Evolutionary conservation across 2,113 vertebrate species (phyloP).

Genomic region (zebrafish (Danio rerio)): GRCz12tu NC_133176.1:41008001-41008500

Average conservation of each 20-base stretch:
- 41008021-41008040: not conserved
- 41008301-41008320: conserved; percentile 17
- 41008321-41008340: conserved; percentile 36
- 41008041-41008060: not conserved
- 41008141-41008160: conserved; percentile 33
- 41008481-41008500: conserved; percentile 21
- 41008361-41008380: conserved; percentile 68
- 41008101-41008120: conserved; percentile 50
- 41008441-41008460: conserved; percentile 62
- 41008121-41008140: conserved; percentile 35
- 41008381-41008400: conserved; percentile 52
- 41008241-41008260: conserved; percentile 37
- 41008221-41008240: conserved; percentile 16
- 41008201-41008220: conserved; percentile 28
- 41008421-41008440: conserved; percentile 66
- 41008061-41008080: conserved; percentile 41
- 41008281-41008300: conserved; percentile 10
- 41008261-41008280: not conserved
- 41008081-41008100: conserved; percentile 21
- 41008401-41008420: conserved; percentile 58
- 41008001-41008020: conserved; percentile 13
- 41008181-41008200: conserved; percentile 33
- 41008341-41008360: conserved; percentile 56
- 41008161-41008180: conserved; percentile 37
- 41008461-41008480: not conserved